Percentiles rank a stretch among this genome's conserved stretches.
Evolutionary conservation across 2,113 vertebrate species (phyloP).

Genomic region (Candoia aspera): DNA sequence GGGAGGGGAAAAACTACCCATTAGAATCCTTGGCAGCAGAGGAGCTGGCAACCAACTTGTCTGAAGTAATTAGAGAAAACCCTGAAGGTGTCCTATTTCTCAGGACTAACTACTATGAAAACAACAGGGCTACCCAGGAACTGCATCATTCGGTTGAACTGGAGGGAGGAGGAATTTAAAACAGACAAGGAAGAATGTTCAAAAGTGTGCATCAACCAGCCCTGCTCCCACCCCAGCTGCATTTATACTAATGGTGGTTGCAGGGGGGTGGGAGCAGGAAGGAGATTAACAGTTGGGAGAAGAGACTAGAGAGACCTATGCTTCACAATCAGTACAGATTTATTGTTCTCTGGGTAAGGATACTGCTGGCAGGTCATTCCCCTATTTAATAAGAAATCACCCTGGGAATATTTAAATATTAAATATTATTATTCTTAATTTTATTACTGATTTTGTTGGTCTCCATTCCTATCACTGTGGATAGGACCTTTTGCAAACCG

Average conservation of each 20-base stretch:
- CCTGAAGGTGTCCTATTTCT: background rate
- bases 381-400: background rate
- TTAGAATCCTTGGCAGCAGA: background rate
- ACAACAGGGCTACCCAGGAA: background rate
- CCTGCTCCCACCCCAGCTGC: background rate
- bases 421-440: background rate
- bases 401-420: background rate
- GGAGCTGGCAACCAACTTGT: background rate
- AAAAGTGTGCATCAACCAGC: background rate
- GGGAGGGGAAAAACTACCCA: background rate
- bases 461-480: background rate
- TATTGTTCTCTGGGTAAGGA: background rate
- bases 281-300: background rate
- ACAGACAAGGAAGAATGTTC: background rate
- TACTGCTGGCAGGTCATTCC: background rate
- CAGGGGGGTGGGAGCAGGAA: background rate
- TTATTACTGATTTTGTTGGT: background rate
- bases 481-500: background rate
- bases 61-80: background rate
- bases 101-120: background rate
- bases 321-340: background rate
- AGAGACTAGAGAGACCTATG: background rate
- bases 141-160: background rate
- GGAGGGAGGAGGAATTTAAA: background rate
- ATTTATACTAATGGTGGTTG: background rate